phyloP scores from a whole-genome alignment of 2,113 vertebrate species.

The Festucalex cinctus region DNA sequence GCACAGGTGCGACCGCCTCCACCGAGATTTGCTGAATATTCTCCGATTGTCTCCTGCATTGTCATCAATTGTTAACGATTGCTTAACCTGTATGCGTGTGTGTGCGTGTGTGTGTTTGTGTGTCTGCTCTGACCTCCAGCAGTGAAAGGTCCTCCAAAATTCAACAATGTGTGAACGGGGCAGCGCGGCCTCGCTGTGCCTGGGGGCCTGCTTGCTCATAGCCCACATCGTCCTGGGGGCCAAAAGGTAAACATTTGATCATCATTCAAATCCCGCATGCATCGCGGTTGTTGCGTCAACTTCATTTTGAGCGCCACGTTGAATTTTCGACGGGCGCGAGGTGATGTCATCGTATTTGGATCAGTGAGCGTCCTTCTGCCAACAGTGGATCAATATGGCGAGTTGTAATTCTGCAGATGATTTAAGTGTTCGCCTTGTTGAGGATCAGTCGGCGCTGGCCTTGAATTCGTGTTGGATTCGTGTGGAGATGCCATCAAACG shows the following conservation, averaged over 20 bases:
- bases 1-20: constrained; percentile 56
- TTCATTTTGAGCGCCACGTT: neutral
- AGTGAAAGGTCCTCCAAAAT: constrained; percentile 79
- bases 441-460: neutral
- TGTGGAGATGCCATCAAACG: neutral
- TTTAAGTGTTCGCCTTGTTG: neutral
- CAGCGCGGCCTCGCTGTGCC: constrained; percentile 74
- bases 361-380: constrained; percentile 10
- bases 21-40: neutral
- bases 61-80: constrained; percentile 9
- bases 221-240: constrained; percentile 74
- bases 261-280: too few relatives aligned
- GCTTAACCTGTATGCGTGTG: constrained; percentile 20
- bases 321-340: constrained; percentile 11
- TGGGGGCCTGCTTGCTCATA: constrained; percentile 86
- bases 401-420: neutral
- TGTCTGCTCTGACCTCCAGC: constrained; percentile 67
- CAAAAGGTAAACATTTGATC: constrained; percentile 98
- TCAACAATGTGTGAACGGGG: constrained; percentile 82
- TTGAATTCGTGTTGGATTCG: neutral
- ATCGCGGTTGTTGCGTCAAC: too few relatives aligned
- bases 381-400: neutral
- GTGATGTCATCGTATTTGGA: constrained; percentile 7
- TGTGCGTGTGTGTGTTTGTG: constrained; percentile 41
- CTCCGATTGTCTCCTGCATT: neutral